Conservation (phyloP, 2,113 vertebrate species). For the Hipposideros armiger region DNA sequence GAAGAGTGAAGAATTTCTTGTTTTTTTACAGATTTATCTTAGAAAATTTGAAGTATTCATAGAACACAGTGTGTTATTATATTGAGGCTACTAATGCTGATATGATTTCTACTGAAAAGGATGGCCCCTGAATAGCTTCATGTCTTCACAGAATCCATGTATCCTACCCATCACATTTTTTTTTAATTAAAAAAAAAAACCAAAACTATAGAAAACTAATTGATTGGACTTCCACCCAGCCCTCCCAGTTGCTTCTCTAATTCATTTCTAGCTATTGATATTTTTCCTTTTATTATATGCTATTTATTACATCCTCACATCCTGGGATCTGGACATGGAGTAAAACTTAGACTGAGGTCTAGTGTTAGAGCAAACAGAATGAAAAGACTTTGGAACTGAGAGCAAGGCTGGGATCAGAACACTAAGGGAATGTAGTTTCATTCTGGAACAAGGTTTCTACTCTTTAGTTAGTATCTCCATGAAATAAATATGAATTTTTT, state of each 20-base stretch:
- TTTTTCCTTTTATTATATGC: background rate
- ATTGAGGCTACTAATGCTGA: background rate
- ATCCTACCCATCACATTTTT: background rate
- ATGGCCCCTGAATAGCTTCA: background rate
- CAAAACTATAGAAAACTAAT: background rate
- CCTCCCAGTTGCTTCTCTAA: background rate
- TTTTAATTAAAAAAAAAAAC: background rate
- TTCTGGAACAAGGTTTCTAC: background rate
- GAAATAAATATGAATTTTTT: background rate
- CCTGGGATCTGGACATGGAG: background rate
- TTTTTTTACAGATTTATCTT: background rate
- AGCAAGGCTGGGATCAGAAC: background rate
- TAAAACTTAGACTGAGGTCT: background rate
- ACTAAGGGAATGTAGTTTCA: too few species aligned
- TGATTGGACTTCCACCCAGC: background rate
- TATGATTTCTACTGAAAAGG: background rate
- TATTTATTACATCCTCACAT: background rate
- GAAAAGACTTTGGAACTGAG: background rate
- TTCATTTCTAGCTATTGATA: background rate
- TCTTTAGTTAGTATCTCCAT: background rate
- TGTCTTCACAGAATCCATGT: background rate
- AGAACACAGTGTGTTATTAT: background rate
- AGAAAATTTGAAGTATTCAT: background rate
- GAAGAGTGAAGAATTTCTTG: slow-evolving; percentile 10
- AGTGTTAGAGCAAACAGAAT: background rate